Evolutionary conservation across 1,140 invertebrate genomes (phyloP).

Genomic region (Subanguina moxae): DNA sequence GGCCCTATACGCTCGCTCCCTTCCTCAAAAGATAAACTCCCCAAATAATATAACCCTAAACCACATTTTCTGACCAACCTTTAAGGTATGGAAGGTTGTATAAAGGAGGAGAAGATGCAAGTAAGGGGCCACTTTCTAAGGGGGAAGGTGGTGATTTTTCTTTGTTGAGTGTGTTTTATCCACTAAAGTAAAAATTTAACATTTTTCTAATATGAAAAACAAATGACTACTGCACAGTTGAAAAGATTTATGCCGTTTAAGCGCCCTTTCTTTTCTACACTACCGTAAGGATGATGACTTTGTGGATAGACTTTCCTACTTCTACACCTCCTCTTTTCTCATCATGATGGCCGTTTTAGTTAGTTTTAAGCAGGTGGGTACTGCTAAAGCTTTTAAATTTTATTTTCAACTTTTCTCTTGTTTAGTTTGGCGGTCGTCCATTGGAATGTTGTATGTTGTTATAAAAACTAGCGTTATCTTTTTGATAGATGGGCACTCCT

Average conservation of each 20-base stretch:
- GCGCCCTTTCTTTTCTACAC: conserved; percentile 49
- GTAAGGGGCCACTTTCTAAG: too few relatives aligned
- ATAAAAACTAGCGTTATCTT: conserved; percentile 4
- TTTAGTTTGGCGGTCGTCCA: conserved; percentile 57
- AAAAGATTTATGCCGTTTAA: conserved; percentile 3
- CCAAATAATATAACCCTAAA: too few relatives aligned
- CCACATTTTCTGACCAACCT: too few relatives aligned
- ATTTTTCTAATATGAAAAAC: background rate
- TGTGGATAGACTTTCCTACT: conserved; percentile 64
- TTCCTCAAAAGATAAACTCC: too few relatives aligned
- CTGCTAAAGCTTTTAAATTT: conserved; percentile 16
- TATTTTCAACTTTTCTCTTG: background rate
- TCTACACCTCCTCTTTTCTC: conserved; percentile 64
- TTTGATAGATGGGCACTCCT: too few relatives aligned
- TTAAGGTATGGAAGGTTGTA: too few relatives aligned
- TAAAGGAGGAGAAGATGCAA: too few relatives aligned
- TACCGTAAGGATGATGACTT: conserved; percentile 64
- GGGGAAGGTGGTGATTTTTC: too few relatives aligned
- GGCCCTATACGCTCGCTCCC: too few relatives aligned
- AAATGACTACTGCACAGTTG: too few relatives aligned
- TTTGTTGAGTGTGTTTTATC: too few relatives aligned
- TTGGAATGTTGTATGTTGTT: conserved; percentile 51
- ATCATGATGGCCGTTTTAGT: conserved; percentile 64
- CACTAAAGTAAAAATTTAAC: background rate
- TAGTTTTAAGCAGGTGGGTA: conserved; percentile 62